Conservation (phyloP, 2,888 invertebrate species). For the Phania funesta region DNA sequence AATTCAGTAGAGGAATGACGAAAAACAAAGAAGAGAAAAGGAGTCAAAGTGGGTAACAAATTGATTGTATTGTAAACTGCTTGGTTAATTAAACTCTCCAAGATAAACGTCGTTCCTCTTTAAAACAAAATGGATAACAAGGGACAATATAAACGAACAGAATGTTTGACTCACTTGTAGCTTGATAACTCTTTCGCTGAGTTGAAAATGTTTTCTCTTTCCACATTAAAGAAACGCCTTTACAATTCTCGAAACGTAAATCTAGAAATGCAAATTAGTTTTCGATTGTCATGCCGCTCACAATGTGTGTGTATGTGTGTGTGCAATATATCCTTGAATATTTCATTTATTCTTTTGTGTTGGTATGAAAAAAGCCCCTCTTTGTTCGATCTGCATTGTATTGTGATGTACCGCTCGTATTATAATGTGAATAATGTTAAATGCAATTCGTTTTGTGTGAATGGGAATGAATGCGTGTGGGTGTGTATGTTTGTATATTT, state of each 20-base stretch:
- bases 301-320: neutral
- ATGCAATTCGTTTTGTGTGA: constrained; percentile 19
- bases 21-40: too few relatives aligned
- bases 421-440: constrained; percentile 13
- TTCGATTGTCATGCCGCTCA: neutral
- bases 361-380: constrained; percentile 10
- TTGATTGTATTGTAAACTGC: too few relatives aligned
- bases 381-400: neutral
- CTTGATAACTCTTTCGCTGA: too few relatives aligned
- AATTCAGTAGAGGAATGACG: too few relatives aligned
- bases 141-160: too few relatives aligned
- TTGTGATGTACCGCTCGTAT: neutral
- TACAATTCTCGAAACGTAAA: neutral
- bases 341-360: constrained; percentile 22
- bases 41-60: too few relatives aligned
- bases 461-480: neutral
- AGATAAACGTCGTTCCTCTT: too few relatives aligned
- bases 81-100: too few relatives aligned
- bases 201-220: too few relatives aligned
- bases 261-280: neutral
- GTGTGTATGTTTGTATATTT: neutral
- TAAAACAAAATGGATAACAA: too few relatives aligned
- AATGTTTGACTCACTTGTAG: neutral
- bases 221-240: neutral
- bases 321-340: constrained; percentile 6